Conservation (phyloP, 2,797 vertebrate species). For the Rachycentron canadum region DNA sequence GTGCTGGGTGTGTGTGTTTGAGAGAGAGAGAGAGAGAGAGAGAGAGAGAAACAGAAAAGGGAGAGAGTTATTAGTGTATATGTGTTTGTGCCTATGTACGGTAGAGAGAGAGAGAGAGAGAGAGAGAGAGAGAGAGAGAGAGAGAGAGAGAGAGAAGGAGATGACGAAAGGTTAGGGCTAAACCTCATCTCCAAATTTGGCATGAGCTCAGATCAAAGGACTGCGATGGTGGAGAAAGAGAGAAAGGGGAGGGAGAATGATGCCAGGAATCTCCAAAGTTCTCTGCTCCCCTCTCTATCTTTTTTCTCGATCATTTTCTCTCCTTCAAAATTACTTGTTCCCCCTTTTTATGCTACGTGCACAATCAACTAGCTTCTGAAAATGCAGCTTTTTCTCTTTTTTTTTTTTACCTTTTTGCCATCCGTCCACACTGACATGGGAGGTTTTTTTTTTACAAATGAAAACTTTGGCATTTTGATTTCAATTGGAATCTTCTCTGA, state of each 20-base stretch:
- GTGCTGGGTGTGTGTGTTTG: conserved; percentile 2
- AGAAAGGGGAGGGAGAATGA: conserved; percentile 33
- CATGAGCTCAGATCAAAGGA: conserved; percentile 72
- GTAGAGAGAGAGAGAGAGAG: not conserved
- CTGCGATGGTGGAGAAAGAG: conserved; percentile 46
- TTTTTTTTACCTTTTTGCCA: conserved; percentile 8
- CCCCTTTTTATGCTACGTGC: conserved; percentile 1
- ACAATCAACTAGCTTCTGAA: conserved; percentile 16
- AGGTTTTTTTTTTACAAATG: conserved; percentile 1
- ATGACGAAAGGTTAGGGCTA: conserved; percentile 64
- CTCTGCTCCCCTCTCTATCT: conserved; percentile 28
- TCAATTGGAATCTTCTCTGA: not conserved
- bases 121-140: conserved; percentile 15
- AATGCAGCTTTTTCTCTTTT: conserved; percentile 11
- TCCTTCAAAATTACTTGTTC: conserved; percentile 41
- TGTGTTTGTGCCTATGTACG: not conserved
- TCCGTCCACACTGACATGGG: not conserved
- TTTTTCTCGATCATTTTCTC: conserved; percentile 24
- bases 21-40: conserved; percentile 11
- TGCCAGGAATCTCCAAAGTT: conserved; percentile 47
- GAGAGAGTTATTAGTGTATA: conserved; percentile 30
- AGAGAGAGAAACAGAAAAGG: too few species aligned
- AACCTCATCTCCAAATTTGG: conserved; percentile 71
- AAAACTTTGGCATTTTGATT: not conserved
- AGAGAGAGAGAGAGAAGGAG: conserved; percentile 30